Conservation (phyloP, 2,113 vertebrate species). For the Psittacula cyanocephala region DNA sequence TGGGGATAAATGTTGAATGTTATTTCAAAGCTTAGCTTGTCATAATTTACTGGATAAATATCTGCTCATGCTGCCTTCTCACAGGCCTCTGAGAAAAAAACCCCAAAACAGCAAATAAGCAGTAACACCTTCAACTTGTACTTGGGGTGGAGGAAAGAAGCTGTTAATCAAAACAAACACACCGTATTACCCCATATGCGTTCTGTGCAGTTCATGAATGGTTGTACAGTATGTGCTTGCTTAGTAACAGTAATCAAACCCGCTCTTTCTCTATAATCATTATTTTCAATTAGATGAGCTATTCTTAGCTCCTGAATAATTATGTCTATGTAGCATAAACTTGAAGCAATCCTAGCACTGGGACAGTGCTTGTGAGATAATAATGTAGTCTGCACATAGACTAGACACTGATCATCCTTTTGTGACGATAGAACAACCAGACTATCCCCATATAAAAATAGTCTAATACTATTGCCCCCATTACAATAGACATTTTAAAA, state of each 20-base stretch:
- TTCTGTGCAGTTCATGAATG: constrained; percentile 27
- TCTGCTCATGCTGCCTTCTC: neutral
- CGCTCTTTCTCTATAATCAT: constrained; percentile 37
- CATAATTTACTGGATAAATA: constrained; percentile 5
- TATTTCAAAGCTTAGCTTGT: constrained; percentile 20
- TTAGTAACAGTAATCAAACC: constrained; percentile 28
- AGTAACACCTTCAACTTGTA: neutral
- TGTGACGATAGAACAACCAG: constrained; percentile 9
- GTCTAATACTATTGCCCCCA: neutral
- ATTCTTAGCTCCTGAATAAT: constrained; percentile 60
- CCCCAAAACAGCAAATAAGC: neutral
- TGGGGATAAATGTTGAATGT: neutral
- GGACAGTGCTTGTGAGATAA: neutral
- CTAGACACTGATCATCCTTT: constrained; percentile 20
- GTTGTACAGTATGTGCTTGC: neutral
- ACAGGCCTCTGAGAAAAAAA: neutral
- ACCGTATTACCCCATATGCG: neutral
- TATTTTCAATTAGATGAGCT: constrained; percentile 61
- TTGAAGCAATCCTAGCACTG: neutral
- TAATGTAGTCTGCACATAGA: constrained; percentile 28
- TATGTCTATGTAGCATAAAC: constrained; percentile 31
- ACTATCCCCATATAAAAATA: neutral
- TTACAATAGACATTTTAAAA: neutral
- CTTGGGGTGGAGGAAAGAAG: neutral
- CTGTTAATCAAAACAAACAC: constrained; percentile 6